Conservation (phyloP, 2,113 vertebrate genomes). For the Oreochromis tanganicae region DNA sequence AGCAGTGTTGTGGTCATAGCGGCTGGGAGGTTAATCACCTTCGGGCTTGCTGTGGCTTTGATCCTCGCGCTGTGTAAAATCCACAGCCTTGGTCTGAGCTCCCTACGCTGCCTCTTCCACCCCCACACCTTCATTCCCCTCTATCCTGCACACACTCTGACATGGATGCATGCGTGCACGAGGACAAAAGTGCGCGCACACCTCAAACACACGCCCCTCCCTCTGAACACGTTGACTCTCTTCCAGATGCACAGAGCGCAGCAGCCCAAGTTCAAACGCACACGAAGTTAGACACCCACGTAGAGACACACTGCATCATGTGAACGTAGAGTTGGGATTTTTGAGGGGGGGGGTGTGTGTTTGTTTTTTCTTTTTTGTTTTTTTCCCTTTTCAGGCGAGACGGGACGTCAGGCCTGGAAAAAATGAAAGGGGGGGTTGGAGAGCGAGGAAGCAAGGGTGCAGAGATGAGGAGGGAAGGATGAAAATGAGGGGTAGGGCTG, state of each 20-base stretch:
- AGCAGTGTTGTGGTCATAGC: slow-evolving; percentile 36
- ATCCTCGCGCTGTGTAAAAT: slow-evolving; percentile 59
- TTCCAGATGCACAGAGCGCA: slow-evolving; percentile 28
- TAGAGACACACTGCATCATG: slow-evolving; percentile 17
- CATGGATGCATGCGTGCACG: slow-evolving; percentile 12
- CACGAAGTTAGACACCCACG: slow-evolving; percentile 13
- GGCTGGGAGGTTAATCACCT: slow-evolving; percentile 59
- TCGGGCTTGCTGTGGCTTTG: slow-evolving; percentile 53
- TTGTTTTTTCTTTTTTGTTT: not conserved
- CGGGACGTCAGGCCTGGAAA: slow-evolving; percentile 33
- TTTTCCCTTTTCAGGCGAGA: slow-evolving; percentile 23
- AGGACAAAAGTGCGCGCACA: slow-evolving; percentile 16
- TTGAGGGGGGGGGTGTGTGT: not conserved
- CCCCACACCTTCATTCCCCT: not conserved
- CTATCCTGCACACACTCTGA: not conserved
- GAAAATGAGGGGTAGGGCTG: slow-evolving; percentile 54
- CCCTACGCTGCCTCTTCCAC: not conserved
- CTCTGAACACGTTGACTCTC: slow-evolving; percentile 20
- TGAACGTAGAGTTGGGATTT: slow-evolving; percentile 16
- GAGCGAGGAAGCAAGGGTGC: slow-evolving; percentile 1
- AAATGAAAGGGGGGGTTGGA: slow-evolving; percentile 18
- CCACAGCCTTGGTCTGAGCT: slow-evolving; percentile 53
- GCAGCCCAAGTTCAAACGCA: slow-evolving; percentile 26
- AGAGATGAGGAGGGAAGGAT: slow-evolving; percentile 17
- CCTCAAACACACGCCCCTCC: slow-evolving; percentile 8